Evolutionary conservation across 2,113 vertebrate genomes (phyloP), one percentile per base, ranked within the genome.

Genomic region (Henicopernis longicauda): DNA sequence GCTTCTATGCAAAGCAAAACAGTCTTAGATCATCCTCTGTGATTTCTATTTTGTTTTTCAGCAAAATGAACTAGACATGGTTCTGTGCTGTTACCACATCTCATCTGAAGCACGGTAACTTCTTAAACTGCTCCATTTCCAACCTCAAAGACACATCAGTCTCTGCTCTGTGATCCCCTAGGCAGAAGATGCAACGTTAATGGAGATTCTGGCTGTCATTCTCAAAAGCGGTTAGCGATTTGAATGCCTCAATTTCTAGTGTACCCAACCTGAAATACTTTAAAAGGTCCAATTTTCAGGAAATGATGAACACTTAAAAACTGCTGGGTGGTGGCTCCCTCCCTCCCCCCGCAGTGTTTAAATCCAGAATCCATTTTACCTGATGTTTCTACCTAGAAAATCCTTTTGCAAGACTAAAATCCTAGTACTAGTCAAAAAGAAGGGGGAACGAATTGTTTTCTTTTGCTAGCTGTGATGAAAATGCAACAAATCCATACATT

Each of bases 21-120:
- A 93, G 79, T 31, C 82, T 94, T 73, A 82, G 74, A 96, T 95
- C 84, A 91, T 86, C 27, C 82, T 94, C 93, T 88, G 73, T 84
- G 90, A 94, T 97, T 93, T 82, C 62, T 91, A 13, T 49, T 96
- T 94, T 91, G 94, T 94, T 95, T 96, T 82, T 57, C 74, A 77
- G 82, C 49, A 82, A 93, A 94, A 90, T 7, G 40, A 91, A 80
- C 82, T 16, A 88, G 82, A 72, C 45, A 7, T 0, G 1, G 74
- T 66, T 82, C 72, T 50, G 23, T 59, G 77, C 71, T 80, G 88
- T 57, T 95, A 86, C 54, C 22, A 36, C 45, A 45, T 62, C 93
- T 69, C 87, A 88, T 58, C 25, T 86, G 74, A 96, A 85, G 58
- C 78, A 85, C 58, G 20, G 62, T 27, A 90, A 77, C 90, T 93